Conservation (phyloP, 2,113 vertebrate genomes). For the Ramphastos sulfuratus region DNA sequence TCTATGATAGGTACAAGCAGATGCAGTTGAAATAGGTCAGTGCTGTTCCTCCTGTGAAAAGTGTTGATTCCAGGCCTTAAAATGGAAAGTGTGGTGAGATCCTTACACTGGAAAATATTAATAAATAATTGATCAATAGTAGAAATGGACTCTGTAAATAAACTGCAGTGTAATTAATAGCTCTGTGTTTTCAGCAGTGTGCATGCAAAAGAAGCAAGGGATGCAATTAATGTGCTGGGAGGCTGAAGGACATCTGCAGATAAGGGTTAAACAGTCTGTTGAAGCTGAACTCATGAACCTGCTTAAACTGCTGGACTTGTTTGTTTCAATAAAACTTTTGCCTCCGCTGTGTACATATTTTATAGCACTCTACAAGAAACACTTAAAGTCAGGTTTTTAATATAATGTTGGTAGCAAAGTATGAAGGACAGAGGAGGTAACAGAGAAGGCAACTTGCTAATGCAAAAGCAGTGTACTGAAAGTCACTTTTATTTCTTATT, state of each 20-base stretch:
- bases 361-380: conserved; percentile 61
- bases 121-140: conserved; percentile 91
- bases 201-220: conserved; percentile 83
- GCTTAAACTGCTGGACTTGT: conserved; percentile 77
- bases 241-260: conserved; percentile 85
- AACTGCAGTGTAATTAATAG: conserved; percentile 91
- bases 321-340: conserved; percentile 76
- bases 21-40: conserved; percentile 22
- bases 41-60: conserved; percentile 34
- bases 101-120: conserved; percentile 82
- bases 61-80: conserved; percentile 58
- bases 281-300: conserved; percentile 77
- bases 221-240: conserved; percentile 80
- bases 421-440: conserved; percentile 71
- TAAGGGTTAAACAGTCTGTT: conserved; percentile 84
- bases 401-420: conserved; percentile 67
- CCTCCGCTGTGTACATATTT: conserved; percentile 34
- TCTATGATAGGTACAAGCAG: background rate
- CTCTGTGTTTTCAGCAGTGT: conserved; percentile 87
- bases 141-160: conserved; percentile 84
- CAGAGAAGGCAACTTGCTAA: conserved; percentile 77
- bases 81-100: conserved; percentile 79
- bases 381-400: conserved; percentile 56
- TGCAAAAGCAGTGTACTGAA: conserved; percentile 86
- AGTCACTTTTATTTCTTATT: conserved; percentile 92